Conservation (phyloP, 2,113 vertebrate species). For the Microcebus griseorufus region DNA sequence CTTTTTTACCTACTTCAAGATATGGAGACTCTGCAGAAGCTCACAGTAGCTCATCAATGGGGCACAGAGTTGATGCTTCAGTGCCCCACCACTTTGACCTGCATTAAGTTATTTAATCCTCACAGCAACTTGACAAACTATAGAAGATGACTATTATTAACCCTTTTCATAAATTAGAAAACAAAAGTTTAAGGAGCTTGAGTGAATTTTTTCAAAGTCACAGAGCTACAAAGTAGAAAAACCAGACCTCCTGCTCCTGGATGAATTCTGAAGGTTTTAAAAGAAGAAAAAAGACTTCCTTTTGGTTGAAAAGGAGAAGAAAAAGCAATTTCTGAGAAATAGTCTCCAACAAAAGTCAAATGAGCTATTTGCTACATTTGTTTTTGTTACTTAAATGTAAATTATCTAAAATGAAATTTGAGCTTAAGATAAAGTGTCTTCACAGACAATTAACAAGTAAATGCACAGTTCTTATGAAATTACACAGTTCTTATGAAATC, state of each 20-base stretch:
- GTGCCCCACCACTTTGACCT: not conserved
- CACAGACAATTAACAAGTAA: not conserved
- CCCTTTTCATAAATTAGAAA: not conserved
- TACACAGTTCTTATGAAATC: not conserved
- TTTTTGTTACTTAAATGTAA: not conserved
- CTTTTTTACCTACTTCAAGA: not conserved
- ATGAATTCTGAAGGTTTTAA: not conserved
- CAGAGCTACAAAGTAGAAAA: not conserved
- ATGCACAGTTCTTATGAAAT: not conserved
- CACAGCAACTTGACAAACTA: not conserved
- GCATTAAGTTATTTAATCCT: not conserved
- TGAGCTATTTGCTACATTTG: not conserved
- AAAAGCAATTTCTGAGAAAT: not conserved
- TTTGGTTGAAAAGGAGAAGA: not conserved
- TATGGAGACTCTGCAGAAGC: not conserved
- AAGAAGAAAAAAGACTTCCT: not conserved
- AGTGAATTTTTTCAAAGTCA: conserved; percentile 13
- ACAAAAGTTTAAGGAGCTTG: not conserved
- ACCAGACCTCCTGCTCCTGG: not conserved
- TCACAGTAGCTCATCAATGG: not conserved
- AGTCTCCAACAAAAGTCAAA: not conserved
- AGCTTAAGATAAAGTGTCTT: not conserved
- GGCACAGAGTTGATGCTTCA: not conserved
- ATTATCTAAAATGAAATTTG: conserved; percentile 19
- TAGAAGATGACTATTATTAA: not conserved